A percentile compares a stretch with the other conserved stretches of the same genome.
Conservation (phyloP, 2,797 vertebrate genomes). For the Ctenochaetus hawaiiensis region DNA sequence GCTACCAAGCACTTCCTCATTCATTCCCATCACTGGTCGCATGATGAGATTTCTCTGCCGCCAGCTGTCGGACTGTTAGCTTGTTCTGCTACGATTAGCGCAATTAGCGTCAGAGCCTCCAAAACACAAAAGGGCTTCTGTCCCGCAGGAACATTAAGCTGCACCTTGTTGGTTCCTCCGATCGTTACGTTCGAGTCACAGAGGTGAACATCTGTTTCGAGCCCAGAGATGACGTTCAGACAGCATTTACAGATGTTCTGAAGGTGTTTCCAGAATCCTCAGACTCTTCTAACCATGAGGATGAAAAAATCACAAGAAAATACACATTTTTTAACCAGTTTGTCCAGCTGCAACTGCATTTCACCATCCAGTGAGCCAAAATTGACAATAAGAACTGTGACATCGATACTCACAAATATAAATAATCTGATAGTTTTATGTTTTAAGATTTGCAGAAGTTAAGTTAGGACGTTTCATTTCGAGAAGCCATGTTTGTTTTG, state of each 20-base stretch:
- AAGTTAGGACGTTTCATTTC: background rate
- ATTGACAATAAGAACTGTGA: no score
- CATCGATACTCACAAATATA: no score
- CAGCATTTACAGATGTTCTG: slow-evolving; percentile 1
- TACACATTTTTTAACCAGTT: background rate
- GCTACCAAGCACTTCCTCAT: slow-evolving; percentile 10
- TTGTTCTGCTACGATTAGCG: slow-evolving; percentile 19
- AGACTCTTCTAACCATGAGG: accelerated
- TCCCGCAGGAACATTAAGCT: background rate
- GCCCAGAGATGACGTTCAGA: background rate
- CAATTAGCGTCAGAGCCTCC: background rate
- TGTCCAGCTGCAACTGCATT: background rate
- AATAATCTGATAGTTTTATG: no score
- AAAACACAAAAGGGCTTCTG: slow-evolving; percentile 20
- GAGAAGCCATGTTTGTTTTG: background rate
- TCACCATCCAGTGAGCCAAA: no score
- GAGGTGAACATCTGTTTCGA: slow-evolving; percentile 4
- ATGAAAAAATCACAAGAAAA: background rate
- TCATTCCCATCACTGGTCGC: background rate
- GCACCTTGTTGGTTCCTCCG: background rate
- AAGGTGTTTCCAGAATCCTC: background rate
- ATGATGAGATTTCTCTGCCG: background rate
- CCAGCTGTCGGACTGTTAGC: slow-evolving; percentile 23
- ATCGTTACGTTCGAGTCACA: background rate
- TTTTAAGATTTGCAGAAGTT: background rate